Percentiles rank a stretch among this genome's conserved stretches.
Evolutionary conservation across 2,113 vertebrate genomes (phyloP).

Genomic region (Cyrtonyx montezumae): DNA sequence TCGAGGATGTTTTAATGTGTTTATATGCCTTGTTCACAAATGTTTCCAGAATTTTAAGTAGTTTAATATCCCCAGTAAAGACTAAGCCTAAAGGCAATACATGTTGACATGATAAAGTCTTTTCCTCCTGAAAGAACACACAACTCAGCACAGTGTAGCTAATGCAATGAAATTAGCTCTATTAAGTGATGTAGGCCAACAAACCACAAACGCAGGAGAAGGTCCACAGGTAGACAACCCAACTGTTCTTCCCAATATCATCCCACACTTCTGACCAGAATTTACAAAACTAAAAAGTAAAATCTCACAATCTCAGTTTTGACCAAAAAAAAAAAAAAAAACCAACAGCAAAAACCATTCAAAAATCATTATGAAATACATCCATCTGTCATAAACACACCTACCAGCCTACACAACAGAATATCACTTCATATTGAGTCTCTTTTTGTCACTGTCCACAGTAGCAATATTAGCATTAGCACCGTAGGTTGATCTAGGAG

Average conservation of each 20-base stretch:
- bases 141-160: background rate
- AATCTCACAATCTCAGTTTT: background rate
- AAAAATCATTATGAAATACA: background rate
- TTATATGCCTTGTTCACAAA: background rate
- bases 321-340: background rate
- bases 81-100: background rate
- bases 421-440: background rate
- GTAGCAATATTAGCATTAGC: background rate
- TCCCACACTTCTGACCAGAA: background rate
- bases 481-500: background rate
- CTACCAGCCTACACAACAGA: background rate
- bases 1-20: background rate
- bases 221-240: background rate
- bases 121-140: background rate
- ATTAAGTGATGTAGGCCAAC: background rate
- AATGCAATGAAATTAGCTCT: background rate
- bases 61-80: conserved; percentile 29
- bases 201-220: background rate
- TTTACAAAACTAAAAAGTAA: background rate
- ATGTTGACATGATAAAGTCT: background rate
- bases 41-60: conserved; percentile 7
- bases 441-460: background rate
- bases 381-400: background rate
- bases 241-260: background rate
- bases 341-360: background rate